Base-by-base conservation (phyloP, 53 echinoderm and acorn worm species). In the Echinarachnius parma region DNA sequence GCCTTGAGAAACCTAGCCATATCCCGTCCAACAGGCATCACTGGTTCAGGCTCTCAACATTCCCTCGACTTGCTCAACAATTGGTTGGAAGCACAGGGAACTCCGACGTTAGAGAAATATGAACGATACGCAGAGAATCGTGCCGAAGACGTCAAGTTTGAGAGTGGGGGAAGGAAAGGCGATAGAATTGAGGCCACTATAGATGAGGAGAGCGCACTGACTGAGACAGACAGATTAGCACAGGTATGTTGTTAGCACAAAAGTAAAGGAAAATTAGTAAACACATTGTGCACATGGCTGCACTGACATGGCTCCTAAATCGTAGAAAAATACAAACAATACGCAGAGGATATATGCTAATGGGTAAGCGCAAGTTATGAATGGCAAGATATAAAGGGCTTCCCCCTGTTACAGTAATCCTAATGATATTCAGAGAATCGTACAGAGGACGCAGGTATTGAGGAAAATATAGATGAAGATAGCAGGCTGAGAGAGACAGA, bases 401-500 rank as follows among this genome's bases (percentile, higher is more conserved):
- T n/a, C n/a, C n/a, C n/a, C n/a, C n/a, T n/a, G n/a, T n/a, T n/a
- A n/a, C n/a, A n/a, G n/a, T n/a, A n/a, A n/a, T n/a, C n/a, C n/a
- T n/a, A n/a, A n/a, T n/a, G n/a, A n/a, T n/a, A n/a, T n/a, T n/a
- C n/a, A 24, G 70, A 53, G 53, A 29, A 69, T 2, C 70, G 53
- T 3, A 33, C 4, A 9, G 70, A 69, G 16, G 34, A 33, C 33
- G 34, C 53, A 21, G 32, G 9, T 8, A 25, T 84, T 22, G 21
- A 48, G 20, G 84, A 78, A 16, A 36, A 67, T 20, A 84, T 84
- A 10, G 83, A 83, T 19, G 68, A 77, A 28, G 70, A 84, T 2
- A 48, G 34, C 22, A 70, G 78, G 31, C 52, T 84, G 1, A 70
- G 35, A 31, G 21, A 67, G 9, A 52, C 54, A 13, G 84, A 84